Evolutionary conservation across 2,113 vertebrate species (phyloP).

Genomic region (Sebastes schlegelii): DNA sequence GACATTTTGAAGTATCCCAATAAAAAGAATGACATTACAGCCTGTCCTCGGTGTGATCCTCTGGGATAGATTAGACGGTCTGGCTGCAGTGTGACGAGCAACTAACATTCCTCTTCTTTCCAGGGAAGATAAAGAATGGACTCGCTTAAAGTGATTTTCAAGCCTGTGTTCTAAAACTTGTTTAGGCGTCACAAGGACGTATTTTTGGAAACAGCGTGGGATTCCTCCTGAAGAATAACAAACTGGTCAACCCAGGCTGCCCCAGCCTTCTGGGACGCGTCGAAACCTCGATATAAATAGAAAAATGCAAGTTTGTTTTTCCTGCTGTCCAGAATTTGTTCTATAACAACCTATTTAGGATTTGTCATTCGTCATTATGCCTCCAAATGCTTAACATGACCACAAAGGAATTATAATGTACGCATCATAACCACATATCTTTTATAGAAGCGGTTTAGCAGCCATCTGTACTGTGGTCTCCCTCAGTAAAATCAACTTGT

Average conservation of each 20-base stretch:
- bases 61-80: conserved; percentile 29
- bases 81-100: conserved; percentile 18
- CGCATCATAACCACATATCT: background rate
- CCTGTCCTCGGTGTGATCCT: conserved; percentile 13
- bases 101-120: conserved; percentile 12
- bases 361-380: conserved; percentile 6
- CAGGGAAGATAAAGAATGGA: conserved; percentile 54
- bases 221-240: conserved; percentile 75
- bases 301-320: conserved; percentile 51
- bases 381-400: conserved; percentile 1
- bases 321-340: conserved; percentile 21
- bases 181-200: conserved; percentile 57
- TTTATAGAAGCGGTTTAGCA: background rate
- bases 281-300: conserved; percentile 65
- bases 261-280: conserved; percentile 48
- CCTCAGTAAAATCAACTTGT: conserved; percentile 44
- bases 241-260: conserved; percentile 55
- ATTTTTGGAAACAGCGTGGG: conserved; percentile 72
- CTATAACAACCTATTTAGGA: conserved; percentile 11
- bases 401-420: conserved; percentile 14
- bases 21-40: conserved; percentile 16
- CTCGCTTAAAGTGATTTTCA: conserved; percentile 32
- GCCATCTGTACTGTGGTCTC: conserved; percentile 33
- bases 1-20: conserved; percentile 27
- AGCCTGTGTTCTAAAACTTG: conserved; percentile 37